phyloP scores from a whole-genome alignment of 2,888 invertebrate species.

The Pollenia labialis region DNA sequence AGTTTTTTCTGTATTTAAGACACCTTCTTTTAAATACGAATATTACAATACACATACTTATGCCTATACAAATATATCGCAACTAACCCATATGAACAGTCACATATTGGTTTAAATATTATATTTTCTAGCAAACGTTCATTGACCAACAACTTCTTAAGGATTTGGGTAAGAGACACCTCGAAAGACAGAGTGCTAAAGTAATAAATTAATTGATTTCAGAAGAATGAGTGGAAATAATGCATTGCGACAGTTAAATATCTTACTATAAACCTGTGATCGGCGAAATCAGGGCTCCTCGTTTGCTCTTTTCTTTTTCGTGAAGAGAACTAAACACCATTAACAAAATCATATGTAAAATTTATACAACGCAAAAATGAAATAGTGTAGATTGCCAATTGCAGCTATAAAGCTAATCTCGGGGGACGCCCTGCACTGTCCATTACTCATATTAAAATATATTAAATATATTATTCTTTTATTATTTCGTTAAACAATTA shows the following conservation, averaged over 20 bases:
- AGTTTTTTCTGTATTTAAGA: conserved; percentile 63
- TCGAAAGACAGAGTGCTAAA: neutral
- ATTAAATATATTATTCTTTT: too few species aligned
- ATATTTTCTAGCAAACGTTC: conserved; percentile 61
- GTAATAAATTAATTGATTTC: neutral
- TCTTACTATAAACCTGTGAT: too few species aligned
- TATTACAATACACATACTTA: conserved; percentile 7
- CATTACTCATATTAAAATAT: too few species aligned
- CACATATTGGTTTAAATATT: conserved; percentile 24
- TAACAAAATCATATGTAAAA: too few species aligned
- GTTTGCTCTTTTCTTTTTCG: too few species aligned
- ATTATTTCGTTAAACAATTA: too few species aligned
- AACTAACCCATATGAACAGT: neutral
- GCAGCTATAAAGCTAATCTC: too few species aligned
- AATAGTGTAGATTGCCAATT: too few species aligned
- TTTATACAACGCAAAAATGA: too few species aligned
- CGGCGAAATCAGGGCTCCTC: too few species aligned
- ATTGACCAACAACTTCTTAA: conserved; percentile 62
- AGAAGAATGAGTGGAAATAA: neutral
- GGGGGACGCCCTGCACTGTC: too few species aligned
- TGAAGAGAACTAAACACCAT: too few species aligned
- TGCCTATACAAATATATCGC: neutral
- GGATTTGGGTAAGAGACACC: conserved; percentile 22
- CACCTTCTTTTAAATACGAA: conserved; percentile 63
- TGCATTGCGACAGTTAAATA: neutral